A percentile compares a stretch with the other conserved stretches of the same genome.
These are phyloP conservation scores for Pristionchus arcanus DNA, from an alignment of 2,888 invertebrate genomes.

Conservation along the genomic window DNA sequence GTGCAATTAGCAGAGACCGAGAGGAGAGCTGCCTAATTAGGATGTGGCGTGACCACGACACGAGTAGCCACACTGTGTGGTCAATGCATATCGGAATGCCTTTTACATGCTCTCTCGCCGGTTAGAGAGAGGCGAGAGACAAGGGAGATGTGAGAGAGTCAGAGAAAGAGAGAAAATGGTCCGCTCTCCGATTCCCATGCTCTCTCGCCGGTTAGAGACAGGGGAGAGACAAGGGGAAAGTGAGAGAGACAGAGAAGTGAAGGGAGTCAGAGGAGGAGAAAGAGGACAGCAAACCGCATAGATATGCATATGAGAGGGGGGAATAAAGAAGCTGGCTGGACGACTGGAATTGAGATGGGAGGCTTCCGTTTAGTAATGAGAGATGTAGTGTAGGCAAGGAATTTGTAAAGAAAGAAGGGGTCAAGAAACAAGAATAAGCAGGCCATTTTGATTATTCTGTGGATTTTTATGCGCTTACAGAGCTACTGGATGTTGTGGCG, in stretches of 20 bases:
- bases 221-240: no score
- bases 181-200: no score
- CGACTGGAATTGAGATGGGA: slow-evolving; percentile 28
- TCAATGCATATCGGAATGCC: slow-evolving; percentile 40
- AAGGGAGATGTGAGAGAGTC: neutral
- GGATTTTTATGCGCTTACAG: no score
- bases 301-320: slow-evolving; percentile 38
- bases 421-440: no score
- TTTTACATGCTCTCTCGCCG: neutral
- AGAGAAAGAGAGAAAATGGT: neutral
- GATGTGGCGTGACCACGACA: slow-evolving; percentile 45
- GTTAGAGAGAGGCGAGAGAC: neutral
- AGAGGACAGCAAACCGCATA: slow-evolving; percentile 18
- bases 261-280: no score
- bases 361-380: slow-evolving; percentile 34
- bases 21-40: slow-evolving; percentile 19
- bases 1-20: neutral
- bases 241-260: no score
- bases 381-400: neutral
- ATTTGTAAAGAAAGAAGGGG: neutral
- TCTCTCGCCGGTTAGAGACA: no score
- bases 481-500: no score
- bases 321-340: neutral
- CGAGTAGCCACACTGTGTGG: neutral
- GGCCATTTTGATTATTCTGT: no score